A percentile compares a stretch with the other conserved stretches of the same genome.
phyloP scores from a whole-genome alignment of 2,797 vertebrate genomes.

The Gobio occitaniae region DNA sequence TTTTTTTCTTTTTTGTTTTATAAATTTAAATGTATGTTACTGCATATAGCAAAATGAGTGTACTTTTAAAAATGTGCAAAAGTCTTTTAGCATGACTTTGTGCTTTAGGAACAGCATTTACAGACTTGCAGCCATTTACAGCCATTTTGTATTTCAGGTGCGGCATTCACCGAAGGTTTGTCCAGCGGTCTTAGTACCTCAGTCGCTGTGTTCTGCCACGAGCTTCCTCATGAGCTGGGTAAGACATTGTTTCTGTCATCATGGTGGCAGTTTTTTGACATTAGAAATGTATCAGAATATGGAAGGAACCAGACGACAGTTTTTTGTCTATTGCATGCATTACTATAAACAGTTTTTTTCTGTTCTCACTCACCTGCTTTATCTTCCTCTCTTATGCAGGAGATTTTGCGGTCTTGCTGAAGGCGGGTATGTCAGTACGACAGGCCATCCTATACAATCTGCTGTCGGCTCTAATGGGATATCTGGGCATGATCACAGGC shows the following conservation, averaged over 20 bases:
- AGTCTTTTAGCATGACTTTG: neutral
- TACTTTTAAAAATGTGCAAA: neutral
- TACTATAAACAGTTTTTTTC: neutral
- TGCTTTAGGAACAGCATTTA: neutral
- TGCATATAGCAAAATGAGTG: neutral
- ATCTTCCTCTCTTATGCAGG: constrained; percentile 72
- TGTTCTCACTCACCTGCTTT: neutral
- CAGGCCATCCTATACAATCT: constrained; percentile 95
- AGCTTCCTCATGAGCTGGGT: constrained; percentile 96
- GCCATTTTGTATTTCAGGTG: constrained; percentile 77
- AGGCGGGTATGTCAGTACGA: constrained; percentile 95
- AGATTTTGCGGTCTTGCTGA: constrained; percentile 95
- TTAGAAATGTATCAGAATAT: neutral
- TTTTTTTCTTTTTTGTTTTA: neutral
- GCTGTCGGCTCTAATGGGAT: constrained; percentile 92
- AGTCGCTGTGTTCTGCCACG: constrained; percentile 97
- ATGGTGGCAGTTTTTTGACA: neutral
- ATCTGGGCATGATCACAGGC: constrained; percentile 91
- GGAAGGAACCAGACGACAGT: neutral
- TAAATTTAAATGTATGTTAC: neutral
- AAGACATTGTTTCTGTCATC: constrained; percentile 63
- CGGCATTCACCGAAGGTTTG: constrained; percentile 93
- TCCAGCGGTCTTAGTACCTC: constrained; percentile 97
- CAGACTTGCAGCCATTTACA: neutral
- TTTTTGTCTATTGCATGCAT: neutral